These are phyloP conservation scores for Chaetodon auriga DNA, from an alignment of 2,113 vertebrate genomes.

Conservation along the genomic window DNA sequence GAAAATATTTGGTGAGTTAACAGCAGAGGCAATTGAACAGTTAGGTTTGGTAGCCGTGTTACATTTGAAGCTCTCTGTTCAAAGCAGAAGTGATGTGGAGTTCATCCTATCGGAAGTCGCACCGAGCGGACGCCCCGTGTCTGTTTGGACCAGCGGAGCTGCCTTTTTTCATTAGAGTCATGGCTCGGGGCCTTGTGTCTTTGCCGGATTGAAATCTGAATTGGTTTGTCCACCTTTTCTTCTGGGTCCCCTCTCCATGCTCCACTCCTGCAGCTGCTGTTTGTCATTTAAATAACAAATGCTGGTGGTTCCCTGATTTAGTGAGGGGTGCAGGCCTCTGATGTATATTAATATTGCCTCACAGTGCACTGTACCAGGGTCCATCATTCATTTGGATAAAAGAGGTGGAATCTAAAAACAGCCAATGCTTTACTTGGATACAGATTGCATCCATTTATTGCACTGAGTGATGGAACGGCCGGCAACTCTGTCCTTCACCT, in stretches of 20 bases:
- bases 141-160: conserved; percentile 64
- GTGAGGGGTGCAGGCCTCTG: conserved; percentile 82
- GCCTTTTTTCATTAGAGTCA: conserved; percentile 85
- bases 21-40: neutral
- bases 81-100: conserved; percentile 52
- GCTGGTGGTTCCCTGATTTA: conserved; percentile 86
- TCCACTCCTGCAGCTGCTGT: conserved; percentile 71
- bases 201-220: conserved; percentile 85
- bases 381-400: conserved; percentile 90
- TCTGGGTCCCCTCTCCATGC: conserved; percentile 61
- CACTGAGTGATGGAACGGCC: conserved; percentile 86
- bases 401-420: conserved; percentile 89
- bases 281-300: conserved; percentile 90
- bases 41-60: neutral
- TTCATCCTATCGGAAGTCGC: conserved; percentile 48
- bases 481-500: conserved; percentile 86
- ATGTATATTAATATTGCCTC: conserved; percentile 88
- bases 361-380: conserved; percentile 80
- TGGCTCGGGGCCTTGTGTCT: conserved; percentile 72
- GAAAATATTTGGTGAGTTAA: neutral
- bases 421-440: conserved; percentile 87
- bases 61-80: conserved; percentile 15
- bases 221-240: conserved; percentile 84
- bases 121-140: conserved; percentile 49
- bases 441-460: conserved; percentile 90